These are phyloP conservation scores for Hyles vespertilio DNA, from an alignment of 1,140 invertebrate genomes.

Conservation along the genomic window DNA sequence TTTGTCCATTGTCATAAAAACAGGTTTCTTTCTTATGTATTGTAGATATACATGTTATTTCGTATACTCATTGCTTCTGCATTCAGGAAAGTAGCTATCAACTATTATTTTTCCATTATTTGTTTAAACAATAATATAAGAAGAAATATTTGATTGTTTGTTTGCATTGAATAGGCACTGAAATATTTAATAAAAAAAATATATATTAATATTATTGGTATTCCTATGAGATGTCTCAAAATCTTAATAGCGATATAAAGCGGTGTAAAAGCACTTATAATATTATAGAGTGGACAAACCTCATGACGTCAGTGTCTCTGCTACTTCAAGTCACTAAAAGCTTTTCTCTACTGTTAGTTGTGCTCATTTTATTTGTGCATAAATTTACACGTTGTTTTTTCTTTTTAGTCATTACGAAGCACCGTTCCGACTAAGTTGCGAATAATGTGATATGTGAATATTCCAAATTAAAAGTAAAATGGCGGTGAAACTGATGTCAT, in stretches of 20 bases:
- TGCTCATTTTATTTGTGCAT: conserved; percentile 20
- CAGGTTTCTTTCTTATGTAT: too few relatives aligned
- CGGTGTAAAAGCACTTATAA: conserved; percentile 24
- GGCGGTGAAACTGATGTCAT: too few relatives aligned
- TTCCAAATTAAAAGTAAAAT: too few relatives aligned
- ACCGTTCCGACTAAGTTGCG: too few relatives aligned
- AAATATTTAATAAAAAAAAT: neutral
- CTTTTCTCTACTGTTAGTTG: conserved; percentile 46
- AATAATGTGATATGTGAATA: too few relatives aligned
- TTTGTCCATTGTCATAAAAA: too few relatives aligned
- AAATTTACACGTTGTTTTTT: neutral
- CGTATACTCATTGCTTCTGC: too few relatives aligned
- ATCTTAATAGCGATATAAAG: conserved; percentile 12
- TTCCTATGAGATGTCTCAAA: conserved; percentile 4
- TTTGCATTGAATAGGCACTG: neutral
- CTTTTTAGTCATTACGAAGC: neutral
- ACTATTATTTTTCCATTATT: too few relatives aligned
- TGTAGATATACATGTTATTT: too few relatives aligned
- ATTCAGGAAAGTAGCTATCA: too few relatives aligned
- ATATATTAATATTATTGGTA: neutral
- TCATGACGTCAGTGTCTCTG: conserved; percentile 36
- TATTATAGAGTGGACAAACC: conserved; percentile 39
- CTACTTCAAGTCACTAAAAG: conserved; percentile 28
- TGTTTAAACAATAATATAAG: too few relatives aligned
- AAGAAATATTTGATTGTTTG: neutral